These are phyloP conservation scores for Microplitis demolitor DNA, from an alignment of 1,140 invertebrate species.

Conservation along the genomic window DNA sequence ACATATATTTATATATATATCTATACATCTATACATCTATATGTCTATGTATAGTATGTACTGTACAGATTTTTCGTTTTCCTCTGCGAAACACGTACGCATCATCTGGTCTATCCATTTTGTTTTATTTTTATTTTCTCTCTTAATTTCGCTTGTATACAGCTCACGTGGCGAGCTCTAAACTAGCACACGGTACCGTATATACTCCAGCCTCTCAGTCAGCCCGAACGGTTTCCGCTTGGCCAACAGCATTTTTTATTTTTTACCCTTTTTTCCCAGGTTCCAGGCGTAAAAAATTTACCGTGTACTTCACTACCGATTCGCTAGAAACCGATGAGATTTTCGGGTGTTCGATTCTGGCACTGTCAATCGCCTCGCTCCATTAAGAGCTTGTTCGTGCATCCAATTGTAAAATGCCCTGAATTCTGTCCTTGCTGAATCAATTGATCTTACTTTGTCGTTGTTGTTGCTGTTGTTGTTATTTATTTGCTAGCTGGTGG, in stretches of 20 bases:
- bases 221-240: no score
- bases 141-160: neutral
- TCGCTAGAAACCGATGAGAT: neutral
- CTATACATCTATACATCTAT: no score
- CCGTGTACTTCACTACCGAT: neutral
- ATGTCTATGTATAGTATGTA: slow-evolving; percentile 34
- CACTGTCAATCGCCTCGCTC: neutral
- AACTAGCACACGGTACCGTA: neutral
- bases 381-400: neutral
- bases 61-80: slow-evolving; percentile 42
- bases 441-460: no score
- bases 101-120: neutral
- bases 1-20: slow-evolving; percentile 21
- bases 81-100: slow-evolving; percentile 12
- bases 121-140: neutral
- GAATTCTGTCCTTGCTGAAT: neutral
- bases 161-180: neutral
- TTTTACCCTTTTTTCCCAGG: no score
- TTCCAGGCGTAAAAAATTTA: neutral
- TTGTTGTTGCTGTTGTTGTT: no score
- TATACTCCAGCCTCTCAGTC: neutral
- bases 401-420: neutral
- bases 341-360: neutral
- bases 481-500: no score
- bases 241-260: no score